phyloP scores from a whole-genome alignment of 2,888 invertebrate genomes.

The Dynastes tityus region DNA sequence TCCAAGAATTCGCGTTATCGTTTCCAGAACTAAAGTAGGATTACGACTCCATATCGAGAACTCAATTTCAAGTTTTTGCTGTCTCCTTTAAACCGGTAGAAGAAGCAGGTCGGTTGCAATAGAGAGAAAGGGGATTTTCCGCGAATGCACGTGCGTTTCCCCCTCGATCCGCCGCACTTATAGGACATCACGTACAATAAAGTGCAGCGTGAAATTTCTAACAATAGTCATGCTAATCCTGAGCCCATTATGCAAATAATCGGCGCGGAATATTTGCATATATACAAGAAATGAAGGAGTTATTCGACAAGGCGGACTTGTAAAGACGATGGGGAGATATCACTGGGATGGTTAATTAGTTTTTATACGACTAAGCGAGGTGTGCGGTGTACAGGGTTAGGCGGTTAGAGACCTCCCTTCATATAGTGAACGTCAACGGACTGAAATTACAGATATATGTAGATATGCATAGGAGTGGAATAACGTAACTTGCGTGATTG shows the following conservation, averaged over 20 bases:
- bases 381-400: not conserved
- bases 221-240: constrained; percentile 43
- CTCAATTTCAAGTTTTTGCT: constrained; percentile 26
- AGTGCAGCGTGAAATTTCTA: constrained; percentile 17
- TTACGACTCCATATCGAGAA: not conserved
- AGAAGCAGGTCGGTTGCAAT: not conserved
- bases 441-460: too few relatives aligned
- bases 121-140: not conserved
- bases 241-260: constrained; percentile 30
- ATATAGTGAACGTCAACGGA: too few relatives aligned
- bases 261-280: constrained; percentile 42
- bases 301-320: constrained; percentile 9
- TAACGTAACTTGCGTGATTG: too few relatives aligned
- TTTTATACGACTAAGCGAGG: not conserved
- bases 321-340: constrained; percentile 19
- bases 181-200: constrained; percentile 10
- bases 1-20: too few relatives aligned
- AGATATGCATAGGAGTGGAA: too few relatives aligned
- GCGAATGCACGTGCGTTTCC: not conserved
- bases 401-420: too few relatives aligned
- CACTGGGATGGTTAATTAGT: constrained; percentile 3
- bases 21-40: too few relatives aligned
- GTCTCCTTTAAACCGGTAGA: not conserved
- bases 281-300: constrained; percentile 38
- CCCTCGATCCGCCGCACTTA: not conserved